These are phyloP conservation scores for Drosophila carrolli DNA, from an alignment of 1,140 invertebrate genomes.

Conservation along the genomic window DNA sequence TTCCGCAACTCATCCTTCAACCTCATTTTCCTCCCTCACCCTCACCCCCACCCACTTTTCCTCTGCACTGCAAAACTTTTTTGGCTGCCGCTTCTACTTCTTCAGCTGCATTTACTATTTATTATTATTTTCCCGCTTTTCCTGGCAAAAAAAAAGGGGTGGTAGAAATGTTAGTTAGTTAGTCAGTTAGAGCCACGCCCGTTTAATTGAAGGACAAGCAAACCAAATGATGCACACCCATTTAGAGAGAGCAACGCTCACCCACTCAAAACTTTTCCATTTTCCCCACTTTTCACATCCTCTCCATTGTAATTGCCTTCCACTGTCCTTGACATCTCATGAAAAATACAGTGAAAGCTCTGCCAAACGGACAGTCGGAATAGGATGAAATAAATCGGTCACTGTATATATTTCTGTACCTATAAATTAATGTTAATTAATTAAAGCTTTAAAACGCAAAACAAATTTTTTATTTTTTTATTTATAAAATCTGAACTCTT, in stretches of 20 bases:
- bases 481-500: too few species aligned
- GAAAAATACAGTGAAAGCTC: constrained; percentile 6
- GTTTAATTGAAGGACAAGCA: constrained; percentile 42
- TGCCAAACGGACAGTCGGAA: neutral
- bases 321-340: constrained; percentile 27
- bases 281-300: neutral
- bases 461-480: too few species aligned
- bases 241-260: constrained; percentile 21
- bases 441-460: neutral
- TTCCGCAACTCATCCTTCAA: constrained; percentile 8
- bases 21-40: neutral
- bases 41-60: neutral
- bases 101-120: constrained; percentile 8
- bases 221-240: constrained; percentile 38
- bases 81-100: constrained; percentile 19
- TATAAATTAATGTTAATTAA: neutral
- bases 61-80: constrained; percentile 39
- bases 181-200: constrained; percentile 37
- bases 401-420: neutral
- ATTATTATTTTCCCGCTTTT: constrained; percentile 11
- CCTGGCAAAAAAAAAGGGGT: constrained; percentile 4
- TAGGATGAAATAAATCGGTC: neutral
- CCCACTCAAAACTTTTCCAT: constrained; percentile 5
- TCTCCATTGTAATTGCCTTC: constrained; percentile 7
- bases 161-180: constrained; percentile 16